These are phyloP conservation scores for Grapholita molesta DNA, from an alignment of 1,140 invertebrate genomes.

Conservation along the genomic window DNA sequence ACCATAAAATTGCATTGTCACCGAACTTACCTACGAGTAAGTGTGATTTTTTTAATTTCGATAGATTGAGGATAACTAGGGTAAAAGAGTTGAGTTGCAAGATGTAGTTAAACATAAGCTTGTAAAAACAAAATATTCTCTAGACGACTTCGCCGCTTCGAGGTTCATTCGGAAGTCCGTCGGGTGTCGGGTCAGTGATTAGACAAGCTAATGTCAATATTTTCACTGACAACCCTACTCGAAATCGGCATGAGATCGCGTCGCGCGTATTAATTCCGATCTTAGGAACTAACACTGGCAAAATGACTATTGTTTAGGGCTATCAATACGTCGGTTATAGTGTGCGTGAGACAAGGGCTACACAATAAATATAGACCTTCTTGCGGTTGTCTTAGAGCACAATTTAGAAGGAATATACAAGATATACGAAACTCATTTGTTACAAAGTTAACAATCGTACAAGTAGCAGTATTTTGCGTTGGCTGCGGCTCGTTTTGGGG, in stretches of 20 bases:
- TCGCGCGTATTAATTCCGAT: constrained; percentile 9
- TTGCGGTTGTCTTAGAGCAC: background rate
- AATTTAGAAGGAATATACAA: background rate
- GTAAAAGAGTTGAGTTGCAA: too few relatives aligned
- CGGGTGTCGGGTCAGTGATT: background rate
- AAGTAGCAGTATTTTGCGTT: background rate
- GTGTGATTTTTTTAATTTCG: too few relatives aligned
- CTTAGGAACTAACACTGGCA: background rate
- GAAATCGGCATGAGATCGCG: constrained; percentile 5
- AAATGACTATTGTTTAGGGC: constrained; percentile 12
- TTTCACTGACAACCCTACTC: background rate
- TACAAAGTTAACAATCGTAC: constrained; percentile 14
- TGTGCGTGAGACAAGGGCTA: background rate
- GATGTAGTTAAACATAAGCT: too few relatives aligned
- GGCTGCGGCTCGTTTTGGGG: background rate
- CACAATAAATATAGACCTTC: background rate
- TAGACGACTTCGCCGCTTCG: too few relatives aligned
- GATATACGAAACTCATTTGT: constrained; percentile 11
- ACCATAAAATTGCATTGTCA: too few relatives aligned
- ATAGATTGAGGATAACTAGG: too few relatives aligned
- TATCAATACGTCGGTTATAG: constrained; percentile 8
- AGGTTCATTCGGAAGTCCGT: too few relatives aligned
- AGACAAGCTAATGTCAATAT: background rate
- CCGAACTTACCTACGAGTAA: too few relatives aligned
- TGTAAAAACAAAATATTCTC: too few relatives aligned